Base-by-base conservation (phyloP, 1,140 invertebrate genomes). In the Uloborus diversus region DNA sequence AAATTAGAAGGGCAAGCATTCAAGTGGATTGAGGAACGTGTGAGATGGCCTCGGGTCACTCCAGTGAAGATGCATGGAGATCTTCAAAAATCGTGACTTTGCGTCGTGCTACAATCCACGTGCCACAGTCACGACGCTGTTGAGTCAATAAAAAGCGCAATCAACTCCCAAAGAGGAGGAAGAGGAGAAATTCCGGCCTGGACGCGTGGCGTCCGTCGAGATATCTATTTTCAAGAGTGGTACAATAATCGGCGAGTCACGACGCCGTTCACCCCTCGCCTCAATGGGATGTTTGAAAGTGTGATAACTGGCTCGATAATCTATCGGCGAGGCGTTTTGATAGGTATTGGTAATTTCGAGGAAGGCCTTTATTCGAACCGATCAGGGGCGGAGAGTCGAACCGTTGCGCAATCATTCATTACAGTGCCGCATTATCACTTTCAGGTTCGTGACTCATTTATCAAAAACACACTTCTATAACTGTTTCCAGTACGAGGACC, bases 81-180 rank as follows among this genome's bases (percentile, higher is more conserved):
- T n/a, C n/a, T n/a, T n/a, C n/a, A n/a, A n/a, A 33, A 62, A 62
- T 73, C 70, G 70, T 73, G 70, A 73, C 14, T 23, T 14, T 20
- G 57, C 37, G 70, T 73, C 70, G 70, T 73, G 70, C 61, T 42
- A 71, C 37, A 51, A 28, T 73, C 70, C 70, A 73, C 70, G 70
- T 62, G 70, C 70, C 70, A 25, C n/a, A 73, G 70, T 73, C 70
- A 73, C 70, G 70, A 71, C 53, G 68, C 28, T 71, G 68, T 35
- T 56, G 70, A 73, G 70, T 73, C 70, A 73, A 73, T 73, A 73
- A 62, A 62, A 73, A 62, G 37, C 32, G 70, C 70, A 73, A 73
- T 73, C 62, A 62, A 59, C n/a, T n/a, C n/a, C n/a, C n/a, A n/a
- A n/a, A n/a, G n/a, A n/a, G 68, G 33, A 23, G 20, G 47, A 71